Evolutionary conservation across 30 jellyfish, hydroid and myxozoan genomes (phyloP).

Genomic region (Pelagia noctiluca): DNA sequence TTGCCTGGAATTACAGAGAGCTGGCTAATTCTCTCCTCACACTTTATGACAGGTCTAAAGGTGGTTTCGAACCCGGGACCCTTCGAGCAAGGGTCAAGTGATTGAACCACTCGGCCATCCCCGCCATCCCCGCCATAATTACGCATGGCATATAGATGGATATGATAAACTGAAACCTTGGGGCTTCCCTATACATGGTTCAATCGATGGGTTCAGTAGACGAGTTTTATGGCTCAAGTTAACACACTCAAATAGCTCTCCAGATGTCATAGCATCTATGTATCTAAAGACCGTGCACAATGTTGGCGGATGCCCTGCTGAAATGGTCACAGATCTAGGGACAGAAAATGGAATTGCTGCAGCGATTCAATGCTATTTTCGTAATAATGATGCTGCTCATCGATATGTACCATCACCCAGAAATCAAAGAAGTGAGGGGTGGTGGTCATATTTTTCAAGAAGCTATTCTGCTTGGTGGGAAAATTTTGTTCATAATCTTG

Average conservation of each 20-base stretch:
- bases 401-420: constrained; percentile 5
- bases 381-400: constrained; percentile 1
- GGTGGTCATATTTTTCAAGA: constrained; percentile 3
- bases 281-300: neutral
- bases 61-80: no score
- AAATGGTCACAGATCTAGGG: constrained; percentile 24
- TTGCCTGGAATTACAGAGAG: no score
- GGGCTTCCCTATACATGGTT: constrained; percentile 26
- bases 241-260: constrained; percentile 19
- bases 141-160: constrained; percentile 21
- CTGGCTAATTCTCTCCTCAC: no score
- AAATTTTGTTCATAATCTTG: constrained; percentile 13
- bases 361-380: neutral
- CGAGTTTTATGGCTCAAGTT: constrained; percentile 20
- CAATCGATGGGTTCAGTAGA: constrained; percentile 29
- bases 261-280: constrained; percentile 3
- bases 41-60: no score
- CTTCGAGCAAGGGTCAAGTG: no score
- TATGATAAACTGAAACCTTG: constrained; percentile 34
- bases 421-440: constrained; percentile 9
- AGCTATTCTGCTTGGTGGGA: neutral
- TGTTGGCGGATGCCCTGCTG: constrained; percentile 13
- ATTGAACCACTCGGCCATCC: no score
- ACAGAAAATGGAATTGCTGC: constrained; percentile 40
- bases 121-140: no score